Base-by-base conservation (phyloP, 1,140 invertebrate genomes). In the Acromyrmex echinatior region DNA sequence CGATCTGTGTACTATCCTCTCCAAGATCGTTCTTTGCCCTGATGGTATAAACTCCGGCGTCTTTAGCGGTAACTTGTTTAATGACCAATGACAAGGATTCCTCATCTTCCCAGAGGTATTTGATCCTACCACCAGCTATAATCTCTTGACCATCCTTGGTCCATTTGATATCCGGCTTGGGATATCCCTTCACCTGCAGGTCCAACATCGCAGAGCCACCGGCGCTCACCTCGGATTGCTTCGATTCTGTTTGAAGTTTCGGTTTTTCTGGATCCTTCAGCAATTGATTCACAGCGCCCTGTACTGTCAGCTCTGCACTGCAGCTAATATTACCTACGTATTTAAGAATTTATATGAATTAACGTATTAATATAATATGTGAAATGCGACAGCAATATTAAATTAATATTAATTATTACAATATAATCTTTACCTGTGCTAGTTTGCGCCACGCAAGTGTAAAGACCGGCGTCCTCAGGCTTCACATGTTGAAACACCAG, bases 181-280 rank as follows among this genome's bases (percentile, higher is more conserved):
- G 99, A 94, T 97, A 99, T 79, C 99, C 99, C 93, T 98, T 98
- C 86, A 99, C 96, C 92, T 97, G 97, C 63, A 97, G 96, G 93
- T 99, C 99, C 88, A 99, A 95, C 97, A 99, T 99, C n/a, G 99
- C 99, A 10, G 98, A 98, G 0, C 97, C 98, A 68, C 98, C 98
- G 66, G 97, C 96, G 78, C 96, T 97, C 10, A 97, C 97, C 92
- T 98, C 97, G 0, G 97, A 96, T 82, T 97, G 96, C 63, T 96
- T 96, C 56, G 97, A 96, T 93, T 98, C 98, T 66, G 97, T 97
- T 35, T 97, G 96, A 18, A 99, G 95, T 51, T 95, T 96, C 3
- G 98, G 98, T 89, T 98, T 97, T 88, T 97, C 97, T 0, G 98
- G 98, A 93, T 98, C 98, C 81, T 97, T 96, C 87, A 97, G 93